A percentile compares a stretch with the other conserved stretches of the same genome.
phyloP scores from a whole-genome alignment of 2,113 vertebrate genomes.

The Oryzias celebensis region DNA sequence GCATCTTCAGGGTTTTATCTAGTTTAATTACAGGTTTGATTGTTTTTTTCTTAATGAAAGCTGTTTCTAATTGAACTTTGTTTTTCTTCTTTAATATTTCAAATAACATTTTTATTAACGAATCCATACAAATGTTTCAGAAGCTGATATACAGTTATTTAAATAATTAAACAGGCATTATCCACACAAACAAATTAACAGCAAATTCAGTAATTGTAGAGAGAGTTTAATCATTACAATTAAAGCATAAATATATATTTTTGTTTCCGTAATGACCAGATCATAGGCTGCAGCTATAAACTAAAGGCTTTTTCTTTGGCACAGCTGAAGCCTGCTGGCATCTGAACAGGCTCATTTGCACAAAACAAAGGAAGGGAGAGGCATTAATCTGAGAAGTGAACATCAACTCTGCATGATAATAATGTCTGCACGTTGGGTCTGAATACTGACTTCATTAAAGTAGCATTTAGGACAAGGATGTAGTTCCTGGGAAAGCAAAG shows the following conservation, averaged over 20 bases:
- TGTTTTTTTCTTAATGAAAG: too few relatives aligned
- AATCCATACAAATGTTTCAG: too few relatives aligned
- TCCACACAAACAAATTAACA: conserved; percentile 16
- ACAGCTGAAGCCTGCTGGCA: conserved; percentile 43
- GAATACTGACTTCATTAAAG: conserved; percentile 52
- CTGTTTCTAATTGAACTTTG: too few relatives aligned
- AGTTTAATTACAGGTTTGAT: too few relatives aligned
- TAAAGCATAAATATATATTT: conserved; percentile 10
- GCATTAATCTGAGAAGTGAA: conserved; percentile 54
- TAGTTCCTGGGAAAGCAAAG: conserved; percentile 35
- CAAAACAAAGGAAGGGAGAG: conserved; percentile 44
- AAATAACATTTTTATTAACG: too few relatives aligned
- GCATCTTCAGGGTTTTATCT: too few relatives aligned
- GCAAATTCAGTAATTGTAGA: conserved; percentile 2
- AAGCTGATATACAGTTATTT: not conserved
- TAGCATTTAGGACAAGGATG: conserved; percentile 48
- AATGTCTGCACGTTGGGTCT: conserved; percentile 50
- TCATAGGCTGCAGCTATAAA: conserved; percentile 29
- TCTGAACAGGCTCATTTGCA: conserved; percentile 38
- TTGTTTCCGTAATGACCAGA: conserved; percentile 29
- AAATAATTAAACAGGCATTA: conserved; percentile 6
- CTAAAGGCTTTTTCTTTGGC: conserved; percentile 31
- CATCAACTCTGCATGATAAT: conserved; percentile 37
- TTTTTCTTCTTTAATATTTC: too few relatives aligned
- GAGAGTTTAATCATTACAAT: conserved; percentile 13